These are phyloP conservation scores for Cacoxenus indagator DNA, from an alignment of 2,888 invertebrate species.

Conservation along the genomic window DNA sequence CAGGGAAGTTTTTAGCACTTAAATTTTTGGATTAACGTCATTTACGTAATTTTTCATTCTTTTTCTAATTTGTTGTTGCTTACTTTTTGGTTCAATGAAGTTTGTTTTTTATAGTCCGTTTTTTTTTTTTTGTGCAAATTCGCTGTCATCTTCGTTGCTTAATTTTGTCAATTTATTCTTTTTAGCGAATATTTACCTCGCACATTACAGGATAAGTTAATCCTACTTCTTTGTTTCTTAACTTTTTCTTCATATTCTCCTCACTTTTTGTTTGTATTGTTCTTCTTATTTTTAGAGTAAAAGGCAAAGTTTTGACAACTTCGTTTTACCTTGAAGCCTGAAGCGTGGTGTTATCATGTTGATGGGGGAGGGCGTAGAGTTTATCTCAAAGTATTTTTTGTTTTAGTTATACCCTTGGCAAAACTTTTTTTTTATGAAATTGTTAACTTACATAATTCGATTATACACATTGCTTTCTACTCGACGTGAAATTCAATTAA, in stretches of 20 bases:
- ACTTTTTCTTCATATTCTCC: slow-evolving; percentile 20
- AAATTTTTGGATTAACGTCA: no score
- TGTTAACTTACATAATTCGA: slow-evolving; percentile 64
- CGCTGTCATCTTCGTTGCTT: slow-evolving; percentile 1
- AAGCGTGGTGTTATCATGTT: background rate
- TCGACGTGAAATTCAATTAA: slow-evolving; percentile 56
- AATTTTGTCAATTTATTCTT: slow-evolving; percentile 7
- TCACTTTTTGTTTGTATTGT: slow-evolving; percentile 18
- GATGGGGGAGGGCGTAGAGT: background rate
- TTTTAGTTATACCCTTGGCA: background rate
- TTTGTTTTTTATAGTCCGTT: slow-evolving; percentile 1
- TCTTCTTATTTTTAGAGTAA: background rate
- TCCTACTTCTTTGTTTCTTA: no score
- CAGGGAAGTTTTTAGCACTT: no score
- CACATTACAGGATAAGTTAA: slow-evolving; percentile 38
- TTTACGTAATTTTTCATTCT: no score
- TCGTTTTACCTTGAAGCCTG: slow-evolving; percentile 50
- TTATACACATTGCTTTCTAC: slow-evolving; percentile 44
- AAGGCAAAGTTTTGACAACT: slow-evolving; percentile 37
- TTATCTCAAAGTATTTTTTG: no score
- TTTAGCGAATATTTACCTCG: slow-evolving; percentile 33
- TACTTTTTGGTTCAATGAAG: no score
- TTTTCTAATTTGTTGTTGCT: no score
- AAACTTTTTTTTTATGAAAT: slow-evolving; percentile 59
- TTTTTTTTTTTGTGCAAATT: background rate